Evolutionary conservation across 1,140 invertebrate genomes (phyloP), one percentile per base, ranked within the genome.

Genomic region (Heterodera schachtii): DNA sequence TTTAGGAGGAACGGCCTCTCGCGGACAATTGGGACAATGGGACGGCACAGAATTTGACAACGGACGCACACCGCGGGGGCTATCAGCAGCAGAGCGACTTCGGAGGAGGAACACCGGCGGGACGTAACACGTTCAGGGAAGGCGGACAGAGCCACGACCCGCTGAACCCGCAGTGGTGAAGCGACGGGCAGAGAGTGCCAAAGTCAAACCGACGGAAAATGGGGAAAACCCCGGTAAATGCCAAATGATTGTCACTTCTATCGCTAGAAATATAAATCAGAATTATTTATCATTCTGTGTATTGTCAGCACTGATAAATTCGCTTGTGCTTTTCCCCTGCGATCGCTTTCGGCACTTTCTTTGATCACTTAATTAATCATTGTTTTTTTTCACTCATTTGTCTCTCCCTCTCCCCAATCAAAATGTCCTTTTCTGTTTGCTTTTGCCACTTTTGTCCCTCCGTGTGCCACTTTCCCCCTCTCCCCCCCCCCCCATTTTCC

Each of bases 161-260:
- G 47, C 78, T 89, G 41, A 89, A 89, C 87, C 88, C 88, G 9
- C 79, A 86, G 75, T 89, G 87, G 87, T 89, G 69, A 84, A 86
- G 19, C 19, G 57, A 19, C 57, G 13, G 11, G 19, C 57, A 60
- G 16, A 6, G 49, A 6, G 49, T 11, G 49, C 6, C 49, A 52
- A 52, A 52, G 49, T 31, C 31, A 31, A 31, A 31, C 31, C 31
- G 31, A 31, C 31, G 31, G 31, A 31, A 31, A 52, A 11, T 52
- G 6, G 49, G 49, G 11, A 52, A 31, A 31, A 31, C 31, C 31
- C 31, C 31, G 31, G 31, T 31, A 31, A 31, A 31, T 31, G 31
- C 31, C 31, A 31, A 31, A 31, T 31, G 31, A 31, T 31, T 31
- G 31, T 31, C 31, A 31, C 31, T 31, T 31, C 31, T 31, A 31